Base-by-base conservation (phyloP, 2,888 invertebrate genomes). In the Hypercompe scribonia region DNA sequence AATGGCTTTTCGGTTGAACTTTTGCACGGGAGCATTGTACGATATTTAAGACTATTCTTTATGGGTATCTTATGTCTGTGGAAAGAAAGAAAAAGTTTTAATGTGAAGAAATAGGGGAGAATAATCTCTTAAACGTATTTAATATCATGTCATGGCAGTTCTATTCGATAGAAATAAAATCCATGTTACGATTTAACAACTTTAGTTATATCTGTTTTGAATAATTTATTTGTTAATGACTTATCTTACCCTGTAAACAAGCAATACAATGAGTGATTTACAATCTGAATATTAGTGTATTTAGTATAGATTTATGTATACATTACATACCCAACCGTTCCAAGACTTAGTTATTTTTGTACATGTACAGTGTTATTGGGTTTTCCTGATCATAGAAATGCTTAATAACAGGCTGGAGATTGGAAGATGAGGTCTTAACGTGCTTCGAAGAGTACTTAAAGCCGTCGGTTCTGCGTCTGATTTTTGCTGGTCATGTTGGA, bases 21-120 rank as follows among this genome's bases (percentile, higher is more conserved):
- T 82, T 80, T 81, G 80, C 82, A 80, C 81, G 82, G 84, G 80
- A 78, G 84, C 78, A 71, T 77, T 79, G 73, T 77, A 54, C 71
- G 63, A 63, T 46, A 63, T 65, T 68, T 78, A 78, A 78, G 73
- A 74, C 70, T 74, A 64, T 84, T 80, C 73, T 81, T 74, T 76
- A 85, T 75, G 71, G 72, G 42, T 70, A 75, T 82, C 78, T 73
- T 79, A 72, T 68, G 61, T 65, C 72, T 75, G 72, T 82, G 75
- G 74, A 68, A 39, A 70, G 65, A 76, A 81, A 76, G 69, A 77
- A 64, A 69, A 71, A 63, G 76, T 77, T 77, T 54, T 75, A 77
- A 66, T 72, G 73, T 28, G 58, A 46, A 70, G 66, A 71, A 33
- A 61, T 8, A 68, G 54, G 73, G 74, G 65, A 39, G 46, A 61